These are phyloP conservation scores for Capricornis sumatraensis DNA, from an alignment of 2,113 vertebrate genomes.

Conservation along the genomic window DNA sequence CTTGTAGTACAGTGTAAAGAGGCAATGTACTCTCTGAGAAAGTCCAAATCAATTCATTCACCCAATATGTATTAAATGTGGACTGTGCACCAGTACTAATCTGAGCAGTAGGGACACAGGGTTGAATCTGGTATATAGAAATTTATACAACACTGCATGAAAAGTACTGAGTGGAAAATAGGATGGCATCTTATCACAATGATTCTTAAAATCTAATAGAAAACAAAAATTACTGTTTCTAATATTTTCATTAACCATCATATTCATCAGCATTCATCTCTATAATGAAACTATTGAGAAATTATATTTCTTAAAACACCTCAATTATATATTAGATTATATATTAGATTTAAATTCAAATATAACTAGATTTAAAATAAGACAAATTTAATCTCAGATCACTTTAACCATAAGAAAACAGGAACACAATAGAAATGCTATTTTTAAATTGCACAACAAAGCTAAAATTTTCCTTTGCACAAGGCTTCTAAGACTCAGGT, in stretches of 20 bases:
- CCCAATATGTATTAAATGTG: background rate
- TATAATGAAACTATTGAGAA: background rate
- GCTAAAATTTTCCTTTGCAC: background rate
- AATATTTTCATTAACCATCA: background rate
- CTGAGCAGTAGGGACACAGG: background rate
- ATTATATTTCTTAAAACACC: background rate
- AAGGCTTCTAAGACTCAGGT: background rate
- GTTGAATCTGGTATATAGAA: background rate
- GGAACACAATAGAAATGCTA: background rate
- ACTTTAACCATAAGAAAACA: background rate
- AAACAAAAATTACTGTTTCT: background rate
- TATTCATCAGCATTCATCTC: background rate
- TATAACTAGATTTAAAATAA: conserved; percentile 2
- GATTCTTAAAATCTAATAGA: background rate
- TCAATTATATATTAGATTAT: background rate
- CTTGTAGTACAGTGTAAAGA: background rate
- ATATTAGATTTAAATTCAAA: conserved; percentile 10
- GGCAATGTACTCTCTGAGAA: background rate
- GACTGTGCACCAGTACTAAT: background rate
- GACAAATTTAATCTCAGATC: background rate
- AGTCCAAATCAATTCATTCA: background rate
- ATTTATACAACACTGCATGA: background rate
- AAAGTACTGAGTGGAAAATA: background rate
- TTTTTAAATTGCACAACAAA: background rate
- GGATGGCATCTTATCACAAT: background rate